Conservation (phyloP, 37 sponge, comb jelly and placozoan genomes). For the Axinella damicornis region DNA sequence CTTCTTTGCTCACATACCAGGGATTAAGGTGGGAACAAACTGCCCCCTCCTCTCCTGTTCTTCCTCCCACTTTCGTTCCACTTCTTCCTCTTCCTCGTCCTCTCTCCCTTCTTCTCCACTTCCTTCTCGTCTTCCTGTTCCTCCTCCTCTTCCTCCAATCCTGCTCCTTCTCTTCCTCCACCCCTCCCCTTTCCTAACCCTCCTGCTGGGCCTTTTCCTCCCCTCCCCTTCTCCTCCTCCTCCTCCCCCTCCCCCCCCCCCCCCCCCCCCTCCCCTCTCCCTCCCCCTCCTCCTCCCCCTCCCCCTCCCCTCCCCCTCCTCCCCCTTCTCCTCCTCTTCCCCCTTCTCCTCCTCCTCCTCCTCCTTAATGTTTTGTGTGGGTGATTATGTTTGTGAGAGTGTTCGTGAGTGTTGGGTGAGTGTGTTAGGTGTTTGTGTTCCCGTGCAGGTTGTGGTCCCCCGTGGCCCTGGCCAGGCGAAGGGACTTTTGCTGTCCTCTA, state of each 20-base stretch:
- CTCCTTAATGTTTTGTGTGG: background rate
- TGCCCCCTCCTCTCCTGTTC: background rate
- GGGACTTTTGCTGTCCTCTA: constrained; percentile 91
- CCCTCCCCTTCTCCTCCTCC: background rate
- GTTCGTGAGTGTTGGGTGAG: background rate
- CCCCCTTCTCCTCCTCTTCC: background rate
- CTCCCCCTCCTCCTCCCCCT: background rate
- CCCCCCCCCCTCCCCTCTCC: background rate
- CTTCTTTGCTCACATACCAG: constrained; percentile 91
- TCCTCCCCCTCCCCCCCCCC: background rate
- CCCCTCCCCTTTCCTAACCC: background rate
- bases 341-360: background rate
- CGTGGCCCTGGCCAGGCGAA: constrained; percentile 96
- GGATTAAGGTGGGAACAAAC: constrained; percentile 77
- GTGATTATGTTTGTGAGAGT: background rate
- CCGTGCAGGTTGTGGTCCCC: constrained; percentile 89
- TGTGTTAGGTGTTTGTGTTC: background rate
- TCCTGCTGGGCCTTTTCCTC: background rate
- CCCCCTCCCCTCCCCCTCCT: too few species aligned
- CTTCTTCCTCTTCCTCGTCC: background rate
- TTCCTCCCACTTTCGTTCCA: background rate
- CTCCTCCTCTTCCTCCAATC: background rate
- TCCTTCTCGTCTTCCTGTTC: background rate
- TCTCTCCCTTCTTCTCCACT: background rate
- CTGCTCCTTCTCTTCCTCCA: too few species aligned